Conservation (phyloP, 2,113 vertebrate species). For the Hippoglossus stenolepis region DNA sequence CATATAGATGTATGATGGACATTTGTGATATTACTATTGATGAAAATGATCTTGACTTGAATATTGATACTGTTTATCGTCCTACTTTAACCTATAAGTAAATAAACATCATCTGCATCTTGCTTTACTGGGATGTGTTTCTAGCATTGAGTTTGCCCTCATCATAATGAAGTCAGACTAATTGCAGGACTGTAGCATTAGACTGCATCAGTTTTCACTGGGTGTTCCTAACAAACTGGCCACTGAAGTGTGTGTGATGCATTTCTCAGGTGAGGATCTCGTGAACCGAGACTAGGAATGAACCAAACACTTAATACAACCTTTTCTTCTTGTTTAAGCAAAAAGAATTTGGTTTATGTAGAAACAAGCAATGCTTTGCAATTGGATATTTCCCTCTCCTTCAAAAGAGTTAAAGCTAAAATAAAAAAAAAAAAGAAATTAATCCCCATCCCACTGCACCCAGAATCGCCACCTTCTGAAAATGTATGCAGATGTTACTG, state of each 20-base stretch:
- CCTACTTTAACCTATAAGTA: neutral
- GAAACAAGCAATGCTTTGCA: slow-evolving; percentile 91
- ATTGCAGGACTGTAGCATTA: neutral
- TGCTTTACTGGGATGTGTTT: neutral
- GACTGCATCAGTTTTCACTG: neutral
- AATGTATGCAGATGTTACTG: slow-evolving; percentile 66
- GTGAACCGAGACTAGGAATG: slow-evolving; percentile 58
- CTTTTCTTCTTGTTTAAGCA: slow-evolving; percentile 84
- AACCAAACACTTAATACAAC: slow-evolving; percentile 75
- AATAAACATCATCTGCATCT: neutral
- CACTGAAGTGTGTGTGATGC: neutral
- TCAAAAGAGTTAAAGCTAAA: slow-evolving; percentile 91
- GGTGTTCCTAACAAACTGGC: slow-evolving; percentile 16
- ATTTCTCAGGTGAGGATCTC: slow-evolving; percentile 4
- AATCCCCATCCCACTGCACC: slow-evolving; percentile 60
- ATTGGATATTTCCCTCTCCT: slow-evolving; percentile 84
- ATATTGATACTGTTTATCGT: too few relatives aligned
- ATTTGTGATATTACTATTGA: too few relatives aligned
- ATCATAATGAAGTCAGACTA: neutral
- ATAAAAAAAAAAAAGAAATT: slow-evolving; percentile 69
- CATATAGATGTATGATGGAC: too few relatives aligned
- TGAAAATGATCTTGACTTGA: too few relatives aligned
- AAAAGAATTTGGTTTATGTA: slow-evolving; percentile 91
- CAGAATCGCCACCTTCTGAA: slow-evolving; percentile 57
- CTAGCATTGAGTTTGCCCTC: neutral